phyloP scores from a whole-genome alignment of 1,140 invertebrate genomes.

The Adoxophyes honmai region DNA sequence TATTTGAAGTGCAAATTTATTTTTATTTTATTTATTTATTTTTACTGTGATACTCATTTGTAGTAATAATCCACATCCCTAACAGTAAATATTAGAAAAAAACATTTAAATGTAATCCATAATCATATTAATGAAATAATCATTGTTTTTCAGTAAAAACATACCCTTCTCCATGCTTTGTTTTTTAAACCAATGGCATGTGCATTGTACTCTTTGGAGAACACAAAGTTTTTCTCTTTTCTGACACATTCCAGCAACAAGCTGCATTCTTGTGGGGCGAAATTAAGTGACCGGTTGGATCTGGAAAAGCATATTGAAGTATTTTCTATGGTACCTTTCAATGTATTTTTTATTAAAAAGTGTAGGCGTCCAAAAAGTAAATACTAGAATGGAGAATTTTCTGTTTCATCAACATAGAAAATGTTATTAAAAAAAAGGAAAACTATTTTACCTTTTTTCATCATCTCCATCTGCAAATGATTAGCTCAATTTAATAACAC shows the following conservation, averaged over 20 bases:
- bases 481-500: neutral
- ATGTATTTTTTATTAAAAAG: too few species aligned
- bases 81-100: too few species aligned
- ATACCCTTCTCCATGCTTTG: slow-evolving; percentile 55
- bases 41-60: too few species aligned
- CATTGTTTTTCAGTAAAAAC: slow-evolving; percentile 2
- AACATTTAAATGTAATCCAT: too few species aligned
- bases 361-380: too few species aligned
- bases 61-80: too few species aligned
- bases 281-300: slow-evolving; percentile 44
- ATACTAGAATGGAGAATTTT: too few species aligned
- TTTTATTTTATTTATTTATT: too few species aligned
- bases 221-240: slow-evolving; percentile 47
- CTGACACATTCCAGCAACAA: slow-evolving; percentile 58
- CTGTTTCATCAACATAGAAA: too few species aligned
- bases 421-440: neutral
- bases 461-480: slow-evolving; percentile 21
- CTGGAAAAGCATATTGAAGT: slow-evolving; percentile 22
- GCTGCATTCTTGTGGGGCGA: slow-evolving; percentile 52
- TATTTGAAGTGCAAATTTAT: too few species aligned
- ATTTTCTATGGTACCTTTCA: too few species aligned
- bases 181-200: slow-evolving; percentile 41
- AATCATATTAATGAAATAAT: too few species aligned
- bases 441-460: slow-evolving; percentile 20
- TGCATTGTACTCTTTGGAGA: slow-evolving; percentile 30